Evolutionary conservation across 2,797 vertebrate genomes (phyloP), one percentile per base, ranked within the genome.

Genomic region (Buphagus erythrorhynchus): DNA sequence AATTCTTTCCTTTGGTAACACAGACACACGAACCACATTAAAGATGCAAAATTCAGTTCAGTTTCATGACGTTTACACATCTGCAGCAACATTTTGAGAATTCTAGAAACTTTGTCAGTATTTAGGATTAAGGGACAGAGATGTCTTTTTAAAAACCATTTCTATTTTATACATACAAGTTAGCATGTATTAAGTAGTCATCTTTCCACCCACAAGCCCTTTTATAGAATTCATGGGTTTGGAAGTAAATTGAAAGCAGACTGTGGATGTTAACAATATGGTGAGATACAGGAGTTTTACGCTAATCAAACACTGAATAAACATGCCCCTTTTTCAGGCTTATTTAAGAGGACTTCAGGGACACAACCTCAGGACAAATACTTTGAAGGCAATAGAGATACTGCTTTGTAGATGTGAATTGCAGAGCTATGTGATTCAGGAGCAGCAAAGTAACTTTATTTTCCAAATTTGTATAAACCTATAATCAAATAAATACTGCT

Each of bases 161-260:
- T 92, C 28, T 74, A 33, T 74, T 63, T 88, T 83, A 83, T 74
- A 63, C 45, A 80, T 52, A 52, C 67, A 92, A 92, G 90, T 93
- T 76, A 90, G 43, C 62, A 42, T 62, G 59, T 67, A 87, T 90
- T 92, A 91, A 93, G 45, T 77, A 89, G 55, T 73, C 83, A 65
- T 95, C 69, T 83, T 94, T 89, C 88, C n/a, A 5, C 85, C 84
- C 95, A 89, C 90, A 93, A 89, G 79, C 38, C 72, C 57, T 93
- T 92, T 59, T 40, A 36, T 71, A 82, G 78, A 95, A 85, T 76
- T 91, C 83, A 74, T 61, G 40, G 36, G n/a, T 80, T 93, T 85
- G 80, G 52, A 89, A 91, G 52, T 77, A 95, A 95, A 95, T 80
- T 93, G 84, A 89, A 97, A 97, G 89, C 77, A 96, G 88, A 83